Evolutionary conservation across 37 sponge, comb jelly and placozoan genomes (phyloP), one percentile per base, ranked within the genome.

Genomic region (Dysidea cf. avara): DNA sequence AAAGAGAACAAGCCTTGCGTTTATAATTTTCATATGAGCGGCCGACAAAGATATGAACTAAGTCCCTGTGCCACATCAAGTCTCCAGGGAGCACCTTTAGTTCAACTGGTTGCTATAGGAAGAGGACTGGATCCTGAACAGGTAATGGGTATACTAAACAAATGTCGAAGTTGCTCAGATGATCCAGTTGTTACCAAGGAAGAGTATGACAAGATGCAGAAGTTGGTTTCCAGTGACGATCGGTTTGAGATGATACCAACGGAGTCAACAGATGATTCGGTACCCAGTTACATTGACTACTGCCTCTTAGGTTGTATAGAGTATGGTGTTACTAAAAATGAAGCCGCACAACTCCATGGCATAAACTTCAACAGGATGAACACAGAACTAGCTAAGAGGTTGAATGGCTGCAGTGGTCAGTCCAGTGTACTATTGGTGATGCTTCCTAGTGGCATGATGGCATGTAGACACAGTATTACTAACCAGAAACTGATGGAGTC

Each of bases 1-100:
- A 49, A 21, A 14, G 87, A 87, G 64, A 64, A 70, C 28, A 65
- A 72, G 16, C 58, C 67, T 34, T 65, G 53, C 35, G 77, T 81
- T 31, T 87, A 87, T 33, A 69, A 49, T 14, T 87, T 87, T 35
- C 87, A 87, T 53, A 81, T 81, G 87, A 87, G 87, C 61, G 87
- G 87, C 0, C 52, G 87, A 31, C 71, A 76, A 26, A 71, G 87
- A 24, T 87, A 81, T 53, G 87, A 87, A 64, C 48, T 87, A 6
- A 26, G 50, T 5, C 62, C 70, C 2, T 59, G 68, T n/a, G 39
- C 76, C 30, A 22, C 63, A 24, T 64, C 58, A 2, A 61, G 77
- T 43, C 47, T 66, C 16, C 40, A 20, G 22, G 87, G 87, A 16
- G 65, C 87, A 11, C 68, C 64, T 37, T 63, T 66, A 1, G 71